Evolutionary conservation across 2,113 vertebrate genomes (phyloP).

Genomic region (Syngnathus typhle): DNA sequence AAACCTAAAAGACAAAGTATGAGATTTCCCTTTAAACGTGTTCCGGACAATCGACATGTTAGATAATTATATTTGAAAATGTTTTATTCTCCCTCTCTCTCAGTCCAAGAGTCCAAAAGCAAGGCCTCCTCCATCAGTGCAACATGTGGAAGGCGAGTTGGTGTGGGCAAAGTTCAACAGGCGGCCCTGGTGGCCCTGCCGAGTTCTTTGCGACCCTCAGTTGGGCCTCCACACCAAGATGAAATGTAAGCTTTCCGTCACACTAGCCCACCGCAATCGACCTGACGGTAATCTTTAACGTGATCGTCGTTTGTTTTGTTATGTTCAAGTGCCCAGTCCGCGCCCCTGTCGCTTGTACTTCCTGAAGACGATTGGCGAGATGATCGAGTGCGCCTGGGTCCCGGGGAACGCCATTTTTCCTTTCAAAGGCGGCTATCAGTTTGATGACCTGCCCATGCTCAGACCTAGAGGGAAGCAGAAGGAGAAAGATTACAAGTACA

Average conservation of each 20-base stretch:
- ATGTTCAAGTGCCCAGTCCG: conserved; percentile 70
- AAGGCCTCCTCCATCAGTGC: conserved; percentile 75
- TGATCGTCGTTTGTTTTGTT: not conserved
- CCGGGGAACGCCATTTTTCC: conserved; percentile 80
- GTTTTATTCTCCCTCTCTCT: conserved; percentile 40
- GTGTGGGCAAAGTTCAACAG: conserved; percentile 98
- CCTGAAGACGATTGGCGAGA: conserved; percentile 84
- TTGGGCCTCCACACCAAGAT: conserved; percentile 84
- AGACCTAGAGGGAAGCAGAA: conserved; percentile 86
- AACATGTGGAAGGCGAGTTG: conserved; percentile 85
- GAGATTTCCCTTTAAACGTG: not conserved
- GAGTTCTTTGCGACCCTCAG: conserved; percentile 78
- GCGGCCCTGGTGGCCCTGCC: conserved; percentile 96
- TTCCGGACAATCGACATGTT: not conserved
- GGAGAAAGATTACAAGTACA: conserved; percentile 88
- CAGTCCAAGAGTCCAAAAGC: conserved; percentile 83
- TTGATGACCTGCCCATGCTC: conserved; percentile 85
- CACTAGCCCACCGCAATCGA: not conserved
- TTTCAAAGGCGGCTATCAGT: conserved; percentile 90
- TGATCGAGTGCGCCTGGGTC: conserved; percentile 87
- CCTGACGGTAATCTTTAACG: not conserved
- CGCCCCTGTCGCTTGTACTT: conserved; percentile 88
- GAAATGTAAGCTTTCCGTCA: conserved; percentile 78
- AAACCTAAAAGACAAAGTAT: not conserved
- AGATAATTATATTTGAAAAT: no score